Evolutionary conservation across 2,113 vertebrate species (phyloP), one percentile per base, ranked within the genome.

Genomic region (Corythornis vintsioides): DNA sequence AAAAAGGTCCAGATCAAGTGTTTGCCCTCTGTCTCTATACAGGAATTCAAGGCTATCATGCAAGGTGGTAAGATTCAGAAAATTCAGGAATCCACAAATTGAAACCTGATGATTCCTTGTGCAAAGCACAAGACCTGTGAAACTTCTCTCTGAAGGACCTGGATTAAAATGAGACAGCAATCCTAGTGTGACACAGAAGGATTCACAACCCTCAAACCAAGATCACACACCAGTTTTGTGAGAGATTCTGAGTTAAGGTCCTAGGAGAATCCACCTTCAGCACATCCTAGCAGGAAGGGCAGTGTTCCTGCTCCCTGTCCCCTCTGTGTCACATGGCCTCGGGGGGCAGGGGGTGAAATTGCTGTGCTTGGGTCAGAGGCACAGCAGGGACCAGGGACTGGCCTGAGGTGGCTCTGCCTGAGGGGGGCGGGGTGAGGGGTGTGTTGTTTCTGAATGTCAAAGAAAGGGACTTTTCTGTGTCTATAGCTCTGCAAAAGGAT

Each of bases 351-450:
- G 59, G 40, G 57, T n/a, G 6, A 10, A 76, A 5, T 33, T 48
- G 29, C 64, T 72, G 56, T 12, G 47, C 52, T 4, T 18, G 28
- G 8, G 17, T 48, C 64, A 53, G 15, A 22, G 5, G 11, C 29
- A 29, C 66, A n/a, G 43, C 29, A 45, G 77, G 47, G 10, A 38
- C 38, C 38, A 11, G 38, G 22, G 19, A 48, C 19, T 22, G 64
- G 13, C 15, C 12, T 1, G 0, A 2, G 2, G 1, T 2, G 19
- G 43, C 67, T 55, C 45, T 66, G 26, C 21, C 17, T 35, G 35
- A 8, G 35, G 35, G 35, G 35, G 35, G 33, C 33, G 33, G 7
- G 35, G 35, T 35, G 35, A 8, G 35, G 35, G 35, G 35, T 35
- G 35, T 35, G 35, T 38, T 38, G 38, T 29, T 47, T 50, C 50